phyloP scores from a whole-genome alignment of 2,797 vertebrate genomes.

The Sus cebifrons region DNA sequence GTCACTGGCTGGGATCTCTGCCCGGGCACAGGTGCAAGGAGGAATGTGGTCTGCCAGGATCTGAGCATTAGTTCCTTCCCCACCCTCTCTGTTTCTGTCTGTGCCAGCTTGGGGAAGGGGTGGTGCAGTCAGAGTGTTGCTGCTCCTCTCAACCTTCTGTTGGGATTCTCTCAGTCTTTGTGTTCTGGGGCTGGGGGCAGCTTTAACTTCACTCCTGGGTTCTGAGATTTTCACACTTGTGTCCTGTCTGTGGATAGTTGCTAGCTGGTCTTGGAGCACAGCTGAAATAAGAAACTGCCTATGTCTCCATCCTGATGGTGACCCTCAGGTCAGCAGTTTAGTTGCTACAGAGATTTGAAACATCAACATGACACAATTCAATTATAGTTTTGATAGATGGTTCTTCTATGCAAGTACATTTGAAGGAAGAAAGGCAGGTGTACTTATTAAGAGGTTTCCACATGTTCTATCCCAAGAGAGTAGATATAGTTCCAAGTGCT shows the following conservation, averaged over 20 bases:
- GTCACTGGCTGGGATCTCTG: neutral
- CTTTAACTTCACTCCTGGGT: neutral
- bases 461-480: no score
- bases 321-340: neutral
- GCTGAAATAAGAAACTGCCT: neutral
- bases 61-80: neutral
- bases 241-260: neutral
- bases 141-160: neutral
- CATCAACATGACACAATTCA: neutral
- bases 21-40: neutral
- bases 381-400: neutral
- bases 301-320: neutral
- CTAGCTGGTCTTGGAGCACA: neutral
- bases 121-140: no score
- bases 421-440: neutral
- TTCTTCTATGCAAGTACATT: neutral
- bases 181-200: rapidly evolving
- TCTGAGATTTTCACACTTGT: neutral
- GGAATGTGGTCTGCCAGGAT: neutral
- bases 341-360: conserved; percentile 4
- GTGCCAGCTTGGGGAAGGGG: no score
- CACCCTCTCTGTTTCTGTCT: neutral
- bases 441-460: neutral
- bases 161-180: neutral
- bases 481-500: no score